phyloP scores from a whole-genome alignment of 2,888 invertebrate genomes.

The Rhagonycha lutea region DNA sequence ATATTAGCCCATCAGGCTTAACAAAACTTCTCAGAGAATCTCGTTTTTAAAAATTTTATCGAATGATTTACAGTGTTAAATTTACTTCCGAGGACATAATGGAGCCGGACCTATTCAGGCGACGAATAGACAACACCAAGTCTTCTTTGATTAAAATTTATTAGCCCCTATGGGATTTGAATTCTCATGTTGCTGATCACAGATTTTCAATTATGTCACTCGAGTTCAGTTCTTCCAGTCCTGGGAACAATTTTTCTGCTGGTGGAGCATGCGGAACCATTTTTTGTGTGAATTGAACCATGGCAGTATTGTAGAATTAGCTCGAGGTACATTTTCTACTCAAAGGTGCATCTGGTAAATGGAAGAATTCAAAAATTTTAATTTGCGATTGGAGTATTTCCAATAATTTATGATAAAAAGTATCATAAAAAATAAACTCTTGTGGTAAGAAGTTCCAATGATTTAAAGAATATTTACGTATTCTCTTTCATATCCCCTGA shows the following conservation, averaged over 20 bases:
- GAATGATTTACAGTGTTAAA: conserved; percentile 50
- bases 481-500: no score
- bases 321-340: conserved; percentile 40
- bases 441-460: no score
- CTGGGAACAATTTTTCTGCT: conserved; percentile 42
- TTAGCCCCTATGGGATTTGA: conserved; percentile 42
- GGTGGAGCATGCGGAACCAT: conserved; percentile 47
- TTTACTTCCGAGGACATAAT: conserved; percentile 58
- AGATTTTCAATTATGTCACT: conserved; percentile 47
- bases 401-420: no score
- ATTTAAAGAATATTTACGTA: no score
- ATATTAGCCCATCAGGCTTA: background rate
- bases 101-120: conserved; percentile 63
- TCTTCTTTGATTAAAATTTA: background rate
- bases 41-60: conserved; percentile 43
- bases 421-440: no score
- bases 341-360: no score
- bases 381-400: no score
- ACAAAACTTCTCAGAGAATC: conserved; percentile 39
- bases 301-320: conserved; percentile 39
- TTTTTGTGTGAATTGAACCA: conserved; percentile 42
- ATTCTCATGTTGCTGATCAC: conserved; percentile 40
- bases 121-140: conserved; percentile 1
- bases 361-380: no score
- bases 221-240: conserved; percentile 41